Conservation (phyloP, 2,888 invertebrate genomes). For the Pseudoips prasinana region DNA sequence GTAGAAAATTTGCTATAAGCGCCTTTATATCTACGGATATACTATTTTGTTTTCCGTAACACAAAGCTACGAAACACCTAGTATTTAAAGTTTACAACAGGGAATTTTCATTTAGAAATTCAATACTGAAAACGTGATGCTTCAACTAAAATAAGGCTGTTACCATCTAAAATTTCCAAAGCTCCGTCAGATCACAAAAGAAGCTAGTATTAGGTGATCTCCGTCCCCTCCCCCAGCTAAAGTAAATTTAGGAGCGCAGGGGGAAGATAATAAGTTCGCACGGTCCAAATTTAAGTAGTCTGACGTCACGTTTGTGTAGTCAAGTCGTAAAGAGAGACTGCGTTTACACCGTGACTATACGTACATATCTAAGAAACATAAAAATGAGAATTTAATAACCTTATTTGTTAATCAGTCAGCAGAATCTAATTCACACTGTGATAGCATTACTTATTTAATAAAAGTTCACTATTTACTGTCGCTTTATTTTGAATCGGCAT, state of each 20-base stretch:
- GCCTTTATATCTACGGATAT: no score
- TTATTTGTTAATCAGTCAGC: no score
- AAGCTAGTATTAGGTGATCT: slow-evolving; percentile 13
- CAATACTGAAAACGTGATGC: slow-evolving; percentile 17
- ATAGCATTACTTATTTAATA: no score
- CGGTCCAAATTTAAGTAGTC: slow-evolving; percentile 26
- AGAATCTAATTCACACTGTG: no score
- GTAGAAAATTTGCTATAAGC: no score
- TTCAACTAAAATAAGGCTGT: slow-evolving; percentile 22
- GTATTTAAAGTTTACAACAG: no score
- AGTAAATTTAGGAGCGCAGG: slow-evolving; percentile 5
- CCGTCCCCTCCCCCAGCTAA: slow-evolving; percentile 3
- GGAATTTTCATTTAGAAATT: slow-evolving; percentile 19
- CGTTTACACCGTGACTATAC: slow-evolving; percentile 29
- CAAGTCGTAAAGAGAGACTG: slow-evolving; percentile 21
- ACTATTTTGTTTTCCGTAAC: no score
- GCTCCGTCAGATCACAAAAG: slow-evolving; percentile 12
- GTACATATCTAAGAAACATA: no score
- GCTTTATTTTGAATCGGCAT: no score
- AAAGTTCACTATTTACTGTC: no score
- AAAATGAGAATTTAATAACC: no score
- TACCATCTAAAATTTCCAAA: slow-evolving; percentile 33
- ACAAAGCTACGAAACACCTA: no score
- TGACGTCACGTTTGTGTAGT: slow-evolving; percentile 26
- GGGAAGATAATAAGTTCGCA: slow-evolving; percentile 19